Evolutionary conservation across 2,888 invertebrate species (phyloP).

Genomic region (Harpalus rufipes): DNA sequence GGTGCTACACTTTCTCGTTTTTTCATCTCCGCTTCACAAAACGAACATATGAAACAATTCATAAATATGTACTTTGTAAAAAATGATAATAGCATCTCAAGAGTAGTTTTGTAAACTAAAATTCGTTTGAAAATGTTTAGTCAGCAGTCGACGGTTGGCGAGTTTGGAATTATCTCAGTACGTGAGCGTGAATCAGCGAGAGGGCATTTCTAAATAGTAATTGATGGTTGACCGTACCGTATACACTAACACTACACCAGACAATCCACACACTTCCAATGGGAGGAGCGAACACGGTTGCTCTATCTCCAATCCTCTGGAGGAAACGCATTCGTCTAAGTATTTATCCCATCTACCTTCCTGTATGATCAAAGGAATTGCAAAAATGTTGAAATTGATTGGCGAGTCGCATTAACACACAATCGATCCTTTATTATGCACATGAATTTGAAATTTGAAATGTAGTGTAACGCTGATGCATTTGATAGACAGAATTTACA

Average conservation of each 20-base stretch:
- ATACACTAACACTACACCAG: conserved; percentile 20
- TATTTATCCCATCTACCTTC: conserved; percentile 49
- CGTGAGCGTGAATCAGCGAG: conserved; percentile 51
- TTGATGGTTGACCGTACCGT: conserved; percentile 48
- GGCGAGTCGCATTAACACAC: conserved; percentile 11
- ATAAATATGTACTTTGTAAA: conserved; percentile 55
- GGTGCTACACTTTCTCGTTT: conserved; percentile 41
- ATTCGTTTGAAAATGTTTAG: conserved; percentile 3
- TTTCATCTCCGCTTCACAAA: conserved; percentile 49
- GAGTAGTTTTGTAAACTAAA: conserved; percentile 27
- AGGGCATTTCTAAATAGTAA: conserved; percentile 63
- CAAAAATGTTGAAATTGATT: conserved; percentile 51
- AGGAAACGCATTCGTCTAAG: conserved; percentile 39
- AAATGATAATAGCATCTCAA: conserved; percentile 53
- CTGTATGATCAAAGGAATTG: conserved; percentile 59
- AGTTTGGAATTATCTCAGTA: conserved; percentile 39
- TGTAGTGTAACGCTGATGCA: conserved; percentile 1
- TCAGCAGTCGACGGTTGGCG: neutral
- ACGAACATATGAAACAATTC: conserved; percentile 60
- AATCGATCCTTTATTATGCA: conserved; percentile 8
- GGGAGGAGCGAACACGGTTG: conserved; percentile 17
- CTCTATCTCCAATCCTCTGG: conserved; percentile 56
- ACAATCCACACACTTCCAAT: conserved; percentile 10
- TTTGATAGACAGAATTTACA: conserved; percentile 25
- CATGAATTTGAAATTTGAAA: conserved; percentile 1